These are phyloP conservation scores for Siphamia tubifer DNA, from an alignment of 2,113 vertebrate species.

Conservation along the genomic window DNA sequence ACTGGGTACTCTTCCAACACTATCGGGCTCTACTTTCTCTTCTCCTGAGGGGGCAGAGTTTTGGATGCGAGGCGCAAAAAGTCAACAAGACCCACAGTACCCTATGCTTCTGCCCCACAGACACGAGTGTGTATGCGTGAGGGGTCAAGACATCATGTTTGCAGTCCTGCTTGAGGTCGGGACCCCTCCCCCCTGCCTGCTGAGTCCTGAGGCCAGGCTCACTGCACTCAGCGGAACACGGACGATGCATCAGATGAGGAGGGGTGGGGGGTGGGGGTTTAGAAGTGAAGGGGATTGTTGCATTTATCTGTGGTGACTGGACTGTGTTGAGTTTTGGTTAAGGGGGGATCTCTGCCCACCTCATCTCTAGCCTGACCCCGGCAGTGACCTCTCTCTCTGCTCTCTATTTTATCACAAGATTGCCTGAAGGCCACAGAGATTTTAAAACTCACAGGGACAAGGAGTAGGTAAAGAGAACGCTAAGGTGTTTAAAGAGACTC, in stretches of 20 bases:
- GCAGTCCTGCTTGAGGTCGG: slow-evolving; percentile 76
- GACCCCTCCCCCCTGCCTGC: slow-evolving; percentile 60
- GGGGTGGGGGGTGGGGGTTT: not conserved
- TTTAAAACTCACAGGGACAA: slow-evolving; percentile 46
- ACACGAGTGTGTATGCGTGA: slow-evolving; percentile 70
- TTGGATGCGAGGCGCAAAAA: slow-evolving; percentile 69
- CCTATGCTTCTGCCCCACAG: slow-evolving; percentile 79
- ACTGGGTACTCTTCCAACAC: slow-evolving; percentile 47
- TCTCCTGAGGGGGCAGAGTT: slow-evolving; percentile 70
- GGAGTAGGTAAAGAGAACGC: slow-evolving; percentile 17
- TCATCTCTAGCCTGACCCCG: slow-evolving; percentile 73
- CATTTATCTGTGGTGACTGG: slow-evolving; percentile 56
- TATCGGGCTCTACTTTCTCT: slow-evolving; percentile 41
- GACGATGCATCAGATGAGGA: not conserved
- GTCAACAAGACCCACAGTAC: slow-evolving; percentile 72
- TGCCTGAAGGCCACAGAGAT: slow-evolving; percentile 61
- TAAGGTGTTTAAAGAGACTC: not conserved
- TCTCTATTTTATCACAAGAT: slow-evolving; percentile 53
- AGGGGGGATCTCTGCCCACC: slow-evolving; percentile 72
- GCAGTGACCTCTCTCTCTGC: slow-evolving; percentile 65
- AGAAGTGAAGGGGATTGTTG: slow-evolving; percentile 27
- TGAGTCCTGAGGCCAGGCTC: slow-evolving; percentile 71
- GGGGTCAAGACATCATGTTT: slow-evolving; percentile 77
- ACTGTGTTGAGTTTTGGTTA: slow-evolving; percentile 55
- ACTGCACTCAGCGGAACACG: slow-evolving; percentile 36